phyloP scores from a whole-genome alignment of 2,797 vertebrate species.

The Hypotaenidia okinawae region DNA sequence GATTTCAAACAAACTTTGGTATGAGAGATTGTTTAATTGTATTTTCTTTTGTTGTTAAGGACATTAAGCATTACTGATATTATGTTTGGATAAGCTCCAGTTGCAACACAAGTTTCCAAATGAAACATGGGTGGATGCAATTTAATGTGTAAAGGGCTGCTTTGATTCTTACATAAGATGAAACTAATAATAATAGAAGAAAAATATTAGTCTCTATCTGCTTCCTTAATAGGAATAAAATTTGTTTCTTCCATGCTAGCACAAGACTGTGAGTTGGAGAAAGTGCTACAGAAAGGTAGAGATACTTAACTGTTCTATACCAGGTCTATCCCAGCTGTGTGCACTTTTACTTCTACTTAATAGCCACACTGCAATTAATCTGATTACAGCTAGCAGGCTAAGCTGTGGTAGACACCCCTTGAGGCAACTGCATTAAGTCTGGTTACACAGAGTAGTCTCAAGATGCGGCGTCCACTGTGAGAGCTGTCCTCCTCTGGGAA shows the following conservation, averaged over 20 bases:
- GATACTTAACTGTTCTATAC: background rate
- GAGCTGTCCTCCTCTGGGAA: background rate
- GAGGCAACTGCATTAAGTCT: background rate
- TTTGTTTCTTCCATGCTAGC: background rate
- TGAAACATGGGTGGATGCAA: background rate
- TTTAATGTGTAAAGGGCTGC: conserved; percentile 4
- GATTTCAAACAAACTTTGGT: background rate
- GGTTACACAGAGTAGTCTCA: background rate
- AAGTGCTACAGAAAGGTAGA: background rate
- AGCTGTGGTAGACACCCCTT: background rate
- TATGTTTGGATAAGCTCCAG: conserved; percentile 17
- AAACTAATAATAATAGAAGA: conserved; percentile 1
- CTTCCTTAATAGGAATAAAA: conserved; percentile 32
- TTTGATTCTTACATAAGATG: conserved; percentile 28
- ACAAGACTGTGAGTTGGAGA: background rate
- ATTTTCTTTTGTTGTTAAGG: conserved; percentile 50
- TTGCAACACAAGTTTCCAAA: conserved; percentile 23
- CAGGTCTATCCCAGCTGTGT: background rate
- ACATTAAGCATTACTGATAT: background rate
- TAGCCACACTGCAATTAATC: background rate
- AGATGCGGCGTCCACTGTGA: background rate
- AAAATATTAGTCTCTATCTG: background rate
- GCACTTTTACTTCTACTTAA: background rate
- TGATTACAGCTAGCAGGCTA: background rate
- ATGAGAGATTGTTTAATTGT: background rate